A percentile compares a stretch with the other conserved stretches of the same genome.
Evolutionary conservation across 2,113 vertebrate genomes (phyloP).

Genomic region (Macheiramphus alcinus): DNA sequence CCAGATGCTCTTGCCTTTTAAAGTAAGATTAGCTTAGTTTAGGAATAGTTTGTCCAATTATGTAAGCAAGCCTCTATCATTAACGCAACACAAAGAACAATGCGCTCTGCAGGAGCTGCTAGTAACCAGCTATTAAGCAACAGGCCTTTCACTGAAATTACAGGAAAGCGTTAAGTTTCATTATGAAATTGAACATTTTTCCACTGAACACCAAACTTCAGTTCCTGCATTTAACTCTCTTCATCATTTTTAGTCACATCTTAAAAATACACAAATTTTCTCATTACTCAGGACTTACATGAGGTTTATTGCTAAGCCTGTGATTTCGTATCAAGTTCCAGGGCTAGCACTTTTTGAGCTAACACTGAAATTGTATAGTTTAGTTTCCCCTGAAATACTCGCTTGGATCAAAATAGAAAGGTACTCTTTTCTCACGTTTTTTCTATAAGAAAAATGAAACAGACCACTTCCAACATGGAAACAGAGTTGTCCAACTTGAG

Average conservation of each 20-base stretch:
- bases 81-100: neutral
- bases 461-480: neutral
- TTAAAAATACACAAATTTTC: neutral
- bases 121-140: neutral
- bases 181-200: neutral
- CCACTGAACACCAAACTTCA: neutral
- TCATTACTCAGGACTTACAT: neutral
- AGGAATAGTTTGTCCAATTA: neutral
- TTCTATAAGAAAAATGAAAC: neutral
- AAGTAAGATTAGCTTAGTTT: neutral
- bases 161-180: fast-evolving
- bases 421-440: neutral
- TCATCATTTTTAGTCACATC: neutral
- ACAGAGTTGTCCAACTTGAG: neutral
- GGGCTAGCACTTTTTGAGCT: neutral
- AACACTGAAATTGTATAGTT: neutral
- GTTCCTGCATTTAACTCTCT: neutral
- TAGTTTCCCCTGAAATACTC: neutral
- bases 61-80: fast-evolving
- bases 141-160: neutral
- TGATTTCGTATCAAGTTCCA: neutral
- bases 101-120: neutral
- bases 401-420: neutral
- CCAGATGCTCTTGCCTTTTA: neutral
- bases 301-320: neutral